Base-by-base conservation (phyloP, 1,140 invertebrate species). In the Ips typographus region DNA sequence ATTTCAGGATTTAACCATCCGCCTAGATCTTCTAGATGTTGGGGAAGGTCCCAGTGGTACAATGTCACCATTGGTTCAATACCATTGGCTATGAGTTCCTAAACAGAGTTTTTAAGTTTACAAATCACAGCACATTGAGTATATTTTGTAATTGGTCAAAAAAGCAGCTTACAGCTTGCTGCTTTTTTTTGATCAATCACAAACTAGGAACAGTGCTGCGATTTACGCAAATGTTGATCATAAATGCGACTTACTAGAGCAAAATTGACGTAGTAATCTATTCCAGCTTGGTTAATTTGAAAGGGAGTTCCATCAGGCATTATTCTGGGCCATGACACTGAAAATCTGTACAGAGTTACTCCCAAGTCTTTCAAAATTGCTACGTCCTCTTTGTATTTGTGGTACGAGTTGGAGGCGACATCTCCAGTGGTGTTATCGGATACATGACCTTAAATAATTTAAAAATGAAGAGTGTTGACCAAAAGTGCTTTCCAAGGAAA, bases 181-280 rank as follows among this genome's bases (percentile, higher is more conserved):
- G 22, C 22, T 22, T 22, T 22, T 22, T 22, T 0, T 22, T 22
- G 22, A 22, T 22, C 22, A 22, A 22, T 22, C 22, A 22, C 22
- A 22, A 22, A 22, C 22, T 22, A 22, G 22, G 22, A 22, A 22
- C 22, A 22, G 22, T 22, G 22, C 22, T 22, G 22, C 22, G 22
- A 22, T 22, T 22, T 22, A 22, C 22, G 22, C 22, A 22, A 22
- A 22, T 22, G 22, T 22, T 22, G 22, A 22, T 22, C 22, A 22
- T 55, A 55, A 6, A 4, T 22, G 37, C n/a, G 1, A 55, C 52
- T 22, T 55, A 70, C 22, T 22, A 22, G 22, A 22, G 22, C 22
- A 22, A 91, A 76, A 42, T 84, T 83, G 60, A 88, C 85, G 76
- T 91, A 90, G 74, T 90, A 90, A 3, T 83, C 77, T 2, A 88